A percentile compares a stretch with the other conserved stretches of the same genome.
These are phyloP conservation scores for Misgurnus anguillicaudatus DNA, from an alignment of 2,113 vertebrate species.

Conservation along the genomic window DNA sequence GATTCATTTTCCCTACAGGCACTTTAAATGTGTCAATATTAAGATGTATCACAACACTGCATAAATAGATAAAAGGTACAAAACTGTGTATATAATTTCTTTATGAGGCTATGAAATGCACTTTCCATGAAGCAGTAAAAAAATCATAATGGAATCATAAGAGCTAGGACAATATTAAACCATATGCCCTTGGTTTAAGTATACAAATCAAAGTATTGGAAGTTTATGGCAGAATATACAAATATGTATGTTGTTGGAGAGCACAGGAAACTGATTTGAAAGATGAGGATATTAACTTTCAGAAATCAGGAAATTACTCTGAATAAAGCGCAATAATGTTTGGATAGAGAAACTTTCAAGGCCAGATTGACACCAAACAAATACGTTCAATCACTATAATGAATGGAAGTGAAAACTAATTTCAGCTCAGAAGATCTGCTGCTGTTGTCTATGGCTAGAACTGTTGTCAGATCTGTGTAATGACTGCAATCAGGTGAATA, in stretches of 20 bases:
- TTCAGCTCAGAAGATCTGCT: slow-evolving; percentile 16
- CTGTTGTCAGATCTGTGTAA: too few species aligned
- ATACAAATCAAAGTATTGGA: neutral
- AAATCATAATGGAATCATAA: neutral
- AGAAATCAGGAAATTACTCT: neutral
- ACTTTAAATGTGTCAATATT: neutral
- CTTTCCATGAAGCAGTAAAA: neutral
- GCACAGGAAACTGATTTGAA: too few species aligned
- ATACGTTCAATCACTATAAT: slow-evolving; percentile 27
- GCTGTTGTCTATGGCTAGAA: slow-evolving; percentile 5
- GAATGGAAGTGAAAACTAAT: neutral
- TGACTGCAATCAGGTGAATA: too few species aligned
- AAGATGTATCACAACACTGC: neutral
- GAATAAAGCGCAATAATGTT: neutral
- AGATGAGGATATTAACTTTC: too few species aligned
- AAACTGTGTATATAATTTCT: neutral
- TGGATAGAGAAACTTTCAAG: neutral
- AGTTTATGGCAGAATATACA: too few species aligned
- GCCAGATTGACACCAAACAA: slow-evolving; percentile 32
- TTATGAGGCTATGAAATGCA: neutral
- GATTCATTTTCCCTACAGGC: neutral
- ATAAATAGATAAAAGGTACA: neutral
- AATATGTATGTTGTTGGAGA: too few species aligned
- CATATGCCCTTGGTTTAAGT: neutral
- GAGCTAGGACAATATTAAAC: neutral